These are phyloP conservation scores for Parapristionchus giblindavisi DNA, from an alignment of 2,888 invertebrate genomes.

Conservation along the genomic window DNA sequence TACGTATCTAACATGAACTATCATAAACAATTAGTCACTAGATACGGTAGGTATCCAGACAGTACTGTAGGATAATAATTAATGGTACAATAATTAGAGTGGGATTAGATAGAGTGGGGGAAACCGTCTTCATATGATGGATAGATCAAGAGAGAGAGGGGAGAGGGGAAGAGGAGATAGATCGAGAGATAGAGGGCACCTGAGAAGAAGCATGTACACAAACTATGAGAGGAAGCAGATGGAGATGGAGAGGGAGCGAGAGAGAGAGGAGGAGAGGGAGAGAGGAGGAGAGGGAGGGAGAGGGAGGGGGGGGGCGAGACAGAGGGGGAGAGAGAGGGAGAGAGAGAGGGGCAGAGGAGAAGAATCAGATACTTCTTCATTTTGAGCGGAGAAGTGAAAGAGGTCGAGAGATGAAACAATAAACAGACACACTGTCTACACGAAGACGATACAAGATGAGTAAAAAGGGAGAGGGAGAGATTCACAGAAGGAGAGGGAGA, in stretches of 20 bases:
- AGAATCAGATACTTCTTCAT: neutral
- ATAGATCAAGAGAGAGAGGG: neutral
- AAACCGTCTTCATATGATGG: too few species aligned
- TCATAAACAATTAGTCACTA: too few species aligned
- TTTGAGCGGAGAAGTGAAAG: neutral
- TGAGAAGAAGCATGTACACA: slow-evolving; percentile 34
- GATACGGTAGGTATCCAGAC: too few species aligned
- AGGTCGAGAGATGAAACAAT: slow-evolving; percentile 14
- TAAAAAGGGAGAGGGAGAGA: neutral
- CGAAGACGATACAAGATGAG: too few species aligned
- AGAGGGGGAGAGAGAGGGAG: neutral
- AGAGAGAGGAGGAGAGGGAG: neutral
- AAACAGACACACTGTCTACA: neutral
- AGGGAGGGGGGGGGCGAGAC: neutral
- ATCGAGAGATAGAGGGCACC: slow-evolving; percentile 15
- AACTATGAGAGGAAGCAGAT: slow-evolving; percentile 12
- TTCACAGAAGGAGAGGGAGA: slow-evolving; percentile 1
- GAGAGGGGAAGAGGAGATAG: neutral
- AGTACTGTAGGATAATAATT: too few species aligned
- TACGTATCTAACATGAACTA: too few species aligned
- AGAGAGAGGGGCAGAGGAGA: slow-evolving; percentile 3
- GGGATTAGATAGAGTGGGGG: too few species aligned
- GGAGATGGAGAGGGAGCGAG: neutral
- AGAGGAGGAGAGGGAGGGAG: neutral
- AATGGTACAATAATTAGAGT: too few species aligned